Base-by-base conservation (phyloP, 1,140 invertebrate genomes). In the Drosophila trapezifrons region DNA sequence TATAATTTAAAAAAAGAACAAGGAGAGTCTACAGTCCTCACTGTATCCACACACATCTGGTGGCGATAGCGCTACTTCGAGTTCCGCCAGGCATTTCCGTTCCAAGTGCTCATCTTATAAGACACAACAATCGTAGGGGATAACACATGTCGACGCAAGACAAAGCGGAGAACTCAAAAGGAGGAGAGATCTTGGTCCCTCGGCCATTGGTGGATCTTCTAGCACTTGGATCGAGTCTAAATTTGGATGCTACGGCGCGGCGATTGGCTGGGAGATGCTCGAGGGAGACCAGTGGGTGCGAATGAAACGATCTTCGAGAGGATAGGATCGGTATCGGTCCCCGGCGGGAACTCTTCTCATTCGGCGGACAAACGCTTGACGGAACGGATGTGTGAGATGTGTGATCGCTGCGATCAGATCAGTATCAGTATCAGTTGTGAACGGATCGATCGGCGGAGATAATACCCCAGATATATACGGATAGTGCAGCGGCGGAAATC, bases 321-420 rank as follows among this genome's bases (percentile, higher is more conserved):
- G 56, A 45, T 15, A 18, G 45, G 46, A 10, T 18, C 25, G 27
- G 32, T 15, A 9, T 13, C 37, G 37, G 45, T 38, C n/a, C 42
- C n/a, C 35, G 63, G 38, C 40, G 37, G 55, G 18, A 56, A n/a
- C 40, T 58, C 73, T 87, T 51, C 73, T 87, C 83, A 87, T 87
- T 87, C 80, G 71, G 79, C 80, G 78, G 84, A 65, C 72, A 66
- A 77, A 55, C 83, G 80, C 67, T 76, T 87, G 57, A 58, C 83
- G 65, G 63, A 73, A 64, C 83, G 84, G 83, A 74, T 87, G 84
- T 81, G 60, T 66, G 67, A 74, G 73, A 47, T 42, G 35, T 35
- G 56, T 22, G 60, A 47, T 29, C 43, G 17, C 27, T 25, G 37
- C 18, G n/a, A 46, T 35, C 67, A 17, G 51, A 38, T 55, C 15